Evolutionary conservation across 2,888 invertebrate genomes (phyloP), one percentile per base, ranked within the genome.

Genomic region (Hirudinaria manillensis): DNA sequence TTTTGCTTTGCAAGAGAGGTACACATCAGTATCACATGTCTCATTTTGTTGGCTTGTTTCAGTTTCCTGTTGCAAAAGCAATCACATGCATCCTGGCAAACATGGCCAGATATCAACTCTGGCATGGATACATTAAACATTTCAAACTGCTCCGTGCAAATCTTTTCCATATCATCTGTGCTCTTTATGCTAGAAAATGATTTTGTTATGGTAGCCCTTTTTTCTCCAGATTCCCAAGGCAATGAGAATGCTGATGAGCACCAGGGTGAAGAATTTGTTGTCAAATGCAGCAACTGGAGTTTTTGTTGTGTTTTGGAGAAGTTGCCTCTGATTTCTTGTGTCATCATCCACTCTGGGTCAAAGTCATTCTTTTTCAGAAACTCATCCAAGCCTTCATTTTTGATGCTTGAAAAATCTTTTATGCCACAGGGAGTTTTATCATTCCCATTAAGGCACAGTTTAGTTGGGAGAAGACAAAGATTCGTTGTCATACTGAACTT

Each of bases 21-120:
- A 61, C 24, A 24, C 29, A 27, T 61, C 29, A 61, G n/a, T 29
- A 61, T 24, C 61, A 61, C 61, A n/a, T 61, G 24, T 29, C 61
- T 61, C 24, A 24, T 7, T 19, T 29, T 61, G 29, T 61, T 61
- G 2, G 29, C 29, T 61, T 29, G 61, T 61, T 61, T 61, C 61
- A 61, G 61, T 61, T 61, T 61, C 61, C 24, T 29, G 29, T 61
- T 61, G 61, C 61, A 61, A 61, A 27, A 61, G 29, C 61, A 61
- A 61, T 13, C 24, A 61, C 61, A 61, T 2, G 61, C 29, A 61
- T 61, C 61, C 19, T 61, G 24, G 29, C 61, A 61, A 7, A 29
- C 24, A 61, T 61, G 61, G 10, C 61, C 61, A 61, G 61, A 61
- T 27, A 61, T 61, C 61, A 61, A 61, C 29, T 61, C 61, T 6